These are phyloP conservation scores for Pollenia angustigena DNA, from an alignment of 2,888 invertebrate species.

Conservation along the genomic window DNA sequence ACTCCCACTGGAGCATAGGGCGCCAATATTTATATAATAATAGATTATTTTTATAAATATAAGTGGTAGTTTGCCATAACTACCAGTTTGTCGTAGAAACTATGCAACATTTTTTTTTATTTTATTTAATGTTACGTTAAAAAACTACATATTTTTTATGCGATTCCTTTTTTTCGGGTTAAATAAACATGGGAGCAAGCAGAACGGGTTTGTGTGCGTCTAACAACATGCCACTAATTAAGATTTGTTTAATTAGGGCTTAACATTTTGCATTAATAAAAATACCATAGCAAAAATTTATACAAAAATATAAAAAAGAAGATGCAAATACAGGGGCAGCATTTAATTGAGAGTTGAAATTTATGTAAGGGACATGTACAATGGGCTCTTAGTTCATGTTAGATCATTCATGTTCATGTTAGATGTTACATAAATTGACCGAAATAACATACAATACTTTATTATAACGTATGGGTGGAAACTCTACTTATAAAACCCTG, in stretches of 20 bases:
- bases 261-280: slow-evolving; percentile 35
- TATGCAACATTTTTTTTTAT: background rate
- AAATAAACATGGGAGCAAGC: slow-evolving; percentile 8
- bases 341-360: background rate
- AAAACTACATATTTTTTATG: slow-evolving; percentile 23
- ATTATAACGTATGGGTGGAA: no score
- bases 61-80: background rate
- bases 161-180: slow-evolving; percentile 24
- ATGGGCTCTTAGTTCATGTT: no score
- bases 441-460: no score
- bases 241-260: slow-evolving; percentile 75
- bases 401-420: no score
- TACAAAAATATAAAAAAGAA: background rate
- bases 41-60: background rate
- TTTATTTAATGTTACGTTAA: background rate
- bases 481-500: no score
- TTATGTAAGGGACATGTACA: background rate
- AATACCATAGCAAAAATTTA: background rate
- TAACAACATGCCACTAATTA: slow-evolving; percentile 75
- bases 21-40: no score
- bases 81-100: slow-evolving; percentile 17
- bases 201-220: slow-evolving; percentile 2
- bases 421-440: no score
- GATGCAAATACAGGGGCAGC: slow-evolving; percentile 1
- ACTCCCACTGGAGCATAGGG: no score